Evolutionary conservation across 2,888 invertebrate species (phyloP).

Genomic region (Melinaea marsaeus): DNA sequence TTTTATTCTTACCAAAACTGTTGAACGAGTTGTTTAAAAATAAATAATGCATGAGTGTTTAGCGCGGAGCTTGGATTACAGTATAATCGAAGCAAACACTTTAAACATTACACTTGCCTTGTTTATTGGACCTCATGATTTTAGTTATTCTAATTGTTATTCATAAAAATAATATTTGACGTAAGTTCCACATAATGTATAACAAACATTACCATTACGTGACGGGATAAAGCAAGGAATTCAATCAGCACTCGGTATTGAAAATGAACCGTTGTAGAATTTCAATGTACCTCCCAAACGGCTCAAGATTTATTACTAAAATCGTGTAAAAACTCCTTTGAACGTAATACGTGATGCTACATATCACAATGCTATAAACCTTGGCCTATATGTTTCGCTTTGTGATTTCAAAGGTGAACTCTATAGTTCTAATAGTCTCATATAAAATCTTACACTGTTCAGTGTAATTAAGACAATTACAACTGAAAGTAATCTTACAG

Average conservation of each 20-base stretch:
- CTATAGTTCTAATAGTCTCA: slow-evolving; percentile 42
- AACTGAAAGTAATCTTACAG: neutral
- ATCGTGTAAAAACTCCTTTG: slow-evolving; percentile 35
- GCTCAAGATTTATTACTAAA: slow-evolving; percentile 37
- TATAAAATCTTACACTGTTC: slow-evolving; percentile 35
- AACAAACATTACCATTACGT: slow-evolving; percentile 20
- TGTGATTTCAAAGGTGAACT: slow-evolving; percentile 51
- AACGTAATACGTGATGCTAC: slow-evolving; percentile 45
- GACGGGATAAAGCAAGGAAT: slow-evolving; percentile 28
- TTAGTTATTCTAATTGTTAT: too few species aligned
- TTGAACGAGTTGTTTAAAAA: slow-evolving; percentile 26
- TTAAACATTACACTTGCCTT: neutral
- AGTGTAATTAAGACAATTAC: slow-evolving; percentile 2
- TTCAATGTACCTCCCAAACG: slow-evolving; percentile 35
- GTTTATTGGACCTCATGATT: too few species aligned
- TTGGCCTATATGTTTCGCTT: slow-evolving; percentile 56
- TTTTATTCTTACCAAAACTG: slow-evolving; percentile 29
- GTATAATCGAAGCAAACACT: slow-evolving; percentile 15
- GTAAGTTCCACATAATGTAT: slow-evolving; percentile 8
- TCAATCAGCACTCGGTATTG: slow-evolving; percentile 39
- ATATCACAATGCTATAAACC: slow-evolving; percentile 42
- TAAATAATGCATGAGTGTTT: slow-evolving; percentile 29
- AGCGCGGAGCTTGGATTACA: slow-evolving; percentile 18
- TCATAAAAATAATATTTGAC: too few species aligned
- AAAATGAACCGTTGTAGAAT: slow-evolving; percentile 37